A percentile compares a stretch with the other conserved stretches of the same genome.
Conservation (phyloP, 2,113 vertebrate species). For the Callipepla squamata region DNA sequence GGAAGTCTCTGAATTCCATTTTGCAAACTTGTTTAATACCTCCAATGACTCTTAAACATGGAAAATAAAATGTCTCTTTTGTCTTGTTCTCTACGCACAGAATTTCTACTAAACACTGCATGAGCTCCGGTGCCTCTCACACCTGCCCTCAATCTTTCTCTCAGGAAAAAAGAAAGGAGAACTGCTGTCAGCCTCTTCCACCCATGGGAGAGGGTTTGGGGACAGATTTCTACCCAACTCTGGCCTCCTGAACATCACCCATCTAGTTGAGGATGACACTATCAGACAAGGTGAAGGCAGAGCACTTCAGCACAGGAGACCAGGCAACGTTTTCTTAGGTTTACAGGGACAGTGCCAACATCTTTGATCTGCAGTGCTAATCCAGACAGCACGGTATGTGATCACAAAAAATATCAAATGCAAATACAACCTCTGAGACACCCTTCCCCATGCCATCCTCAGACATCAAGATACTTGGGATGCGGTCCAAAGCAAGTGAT, state of each 20-base stretch:
- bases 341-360: not conserved
- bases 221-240: not conserved
- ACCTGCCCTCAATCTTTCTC: not conserved
- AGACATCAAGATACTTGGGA: slow-evolving; percentile 18
- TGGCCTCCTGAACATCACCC: not conserved
- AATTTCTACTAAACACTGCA: not conserved
- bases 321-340: not conserved
- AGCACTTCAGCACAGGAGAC: not conserved
- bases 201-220: not conserved
- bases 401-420: not conserved
- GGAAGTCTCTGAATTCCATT: not conserved
- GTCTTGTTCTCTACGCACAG: not conserved
- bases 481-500: slow-evolving; percentile 38
- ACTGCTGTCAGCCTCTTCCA: not conserved
- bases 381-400: not conserved
- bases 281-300: not conserved
- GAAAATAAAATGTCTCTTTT: not conserved
- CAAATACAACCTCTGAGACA: not conserved
- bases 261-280: not conserved
- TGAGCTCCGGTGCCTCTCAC: not conserved
- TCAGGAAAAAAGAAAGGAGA: not conserved
- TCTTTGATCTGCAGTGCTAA: not conserved
- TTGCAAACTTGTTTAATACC: not conserved
- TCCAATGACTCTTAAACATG: not conserved
- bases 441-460: not conserved